These are phyloP conservation scores for Somateria mollissima DNA, from an alignment of 2,797 vertebrate species.

Conservation along the genomic window DNA sequence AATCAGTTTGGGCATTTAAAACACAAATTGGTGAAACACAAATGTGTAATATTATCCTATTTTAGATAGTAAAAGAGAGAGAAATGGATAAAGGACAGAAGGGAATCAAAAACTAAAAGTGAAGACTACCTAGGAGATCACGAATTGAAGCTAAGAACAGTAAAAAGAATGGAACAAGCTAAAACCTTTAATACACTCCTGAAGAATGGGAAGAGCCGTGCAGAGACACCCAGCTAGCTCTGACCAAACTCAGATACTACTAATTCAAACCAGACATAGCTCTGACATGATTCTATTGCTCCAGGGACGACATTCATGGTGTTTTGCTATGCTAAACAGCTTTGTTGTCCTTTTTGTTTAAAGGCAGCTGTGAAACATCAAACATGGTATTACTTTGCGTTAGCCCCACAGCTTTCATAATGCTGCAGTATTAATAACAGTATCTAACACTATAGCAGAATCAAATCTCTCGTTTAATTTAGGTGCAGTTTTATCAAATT, in stretches of 20 bases:
- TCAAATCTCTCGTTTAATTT: background rate
- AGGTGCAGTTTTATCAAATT: background rate
- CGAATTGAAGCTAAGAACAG: background rate
- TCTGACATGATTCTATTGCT: background rate
- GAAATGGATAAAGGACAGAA: background rate
- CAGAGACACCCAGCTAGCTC: background rate
- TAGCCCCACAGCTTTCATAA: background rate
- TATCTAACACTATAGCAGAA: rapidly evolving
- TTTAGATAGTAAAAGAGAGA: background rate
- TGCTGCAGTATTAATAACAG: background rate
- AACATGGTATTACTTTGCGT: background rate
- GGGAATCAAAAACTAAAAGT: background rate
- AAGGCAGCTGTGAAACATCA: conserved; percentile 23
- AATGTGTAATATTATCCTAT: background rate
- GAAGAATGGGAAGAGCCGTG: background rate
- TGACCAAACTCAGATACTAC: background rate
- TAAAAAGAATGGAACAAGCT: background rate
- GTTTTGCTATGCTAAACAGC: background rate
- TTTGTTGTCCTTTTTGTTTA: background rate
- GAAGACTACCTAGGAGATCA: background rate
- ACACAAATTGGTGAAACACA: background rate
- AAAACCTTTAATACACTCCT: background rate
- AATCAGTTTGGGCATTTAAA: background rate
- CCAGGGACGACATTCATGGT: background rate
- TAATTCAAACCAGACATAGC: conserved; percentile 36